These are phyloP conservation scores for Xiphydria camelus DNA, from an alignment of 2,888 invertebrate genomes.

Conservation along the genomic window DNA sequence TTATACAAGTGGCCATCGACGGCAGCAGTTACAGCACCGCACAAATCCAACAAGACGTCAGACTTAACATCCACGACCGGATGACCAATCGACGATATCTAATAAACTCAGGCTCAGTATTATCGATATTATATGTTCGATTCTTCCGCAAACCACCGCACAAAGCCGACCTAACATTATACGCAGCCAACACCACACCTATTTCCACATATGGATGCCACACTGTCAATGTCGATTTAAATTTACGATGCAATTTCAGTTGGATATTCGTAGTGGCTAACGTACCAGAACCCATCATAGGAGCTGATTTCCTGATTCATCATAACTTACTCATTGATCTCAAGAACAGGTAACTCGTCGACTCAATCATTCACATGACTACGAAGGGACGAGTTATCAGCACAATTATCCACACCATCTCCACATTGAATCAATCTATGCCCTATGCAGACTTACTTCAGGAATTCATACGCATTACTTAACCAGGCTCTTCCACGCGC, in stretches of 20 bases:
- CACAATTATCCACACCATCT: conserved; percentile 5
- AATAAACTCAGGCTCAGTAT: too few species aligned
- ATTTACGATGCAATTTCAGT: conserved; percentile 17
- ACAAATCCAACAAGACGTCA: too few species aligned
- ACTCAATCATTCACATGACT: conserved; percentile 12
- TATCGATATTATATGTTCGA: conserved; percentile 13
- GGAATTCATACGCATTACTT: too few species aligned
- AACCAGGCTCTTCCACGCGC: too few species aligned
- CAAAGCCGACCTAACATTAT: conserved; percentile 6
- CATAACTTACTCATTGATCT: conserved; percentile 15
- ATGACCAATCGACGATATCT: too few species aligned
- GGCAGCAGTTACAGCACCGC: too few species aligned
- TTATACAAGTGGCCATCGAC: too few species aligned
- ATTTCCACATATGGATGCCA: too few species aligned
- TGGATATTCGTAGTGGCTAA: conserved; percentile 22
- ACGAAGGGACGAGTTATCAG: conserved; percentile 6
- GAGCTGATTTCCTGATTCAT: too few species aligned
- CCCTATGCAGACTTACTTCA: too few species aligned
- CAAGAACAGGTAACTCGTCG: conserved; percentile 15
- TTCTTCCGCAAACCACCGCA: not conserved
- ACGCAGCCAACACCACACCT: conserved; percentile 16
- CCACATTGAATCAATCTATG: conserved; percentile 5
- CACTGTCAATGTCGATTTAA: conserved; percentile 8
- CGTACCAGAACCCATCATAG: conserved; percentile 10
- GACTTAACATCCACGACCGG: conserved; percentile 15